Base-by-base conservation (phyloP, 2,888 invertebrate genomes). In the Sussaba pulchella region DNA sequence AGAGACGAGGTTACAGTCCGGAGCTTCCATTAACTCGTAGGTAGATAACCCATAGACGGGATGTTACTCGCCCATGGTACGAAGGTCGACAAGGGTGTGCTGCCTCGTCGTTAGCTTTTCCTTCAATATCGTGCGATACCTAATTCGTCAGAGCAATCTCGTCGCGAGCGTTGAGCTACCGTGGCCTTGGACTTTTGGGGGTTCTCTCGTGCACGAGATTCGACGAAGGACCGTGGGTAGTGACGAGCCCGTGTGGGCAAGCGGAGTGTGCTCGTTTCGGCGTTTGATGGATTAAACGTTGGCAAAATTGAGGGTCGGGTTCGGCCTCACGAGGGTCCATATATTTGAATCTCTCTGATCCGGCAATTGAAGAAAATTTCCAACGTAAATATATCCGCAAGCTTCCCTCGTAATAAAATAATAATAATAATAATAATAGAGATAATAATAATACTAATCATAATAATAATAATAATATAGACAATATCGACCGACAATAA, bases 1-100 rank as follows among this genome's bases (percentile, higher is more conserved):
- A 54, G 14, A 31, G 66, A 72, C 70, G 26, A 57, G 54, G 21
- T 41, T 39, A 41, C 77, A 73, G 69, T 64, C 70, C 67, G 50
- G 41, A 17, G 71, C 77, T 64, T 83, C 81, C 82, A 83, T 84
- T 83, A 83, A 82, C 66, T 72, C 57, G 31, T 31, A 5, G 31
- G 78, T 47, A 76, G 73, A 36, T 69, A 26, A 54, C 41, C 41
- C 54, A 26, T 52, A 17, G 12, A 14, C 24, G 50, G n/a, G n/a
- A 39, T 19, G 10, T 67, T 21, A n/a, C 26, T 17, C 10, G 1
- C 12, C 31, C 43, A 10, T 43, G 43, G 6, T 9, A 6, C 17
- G 8, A 36, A n/a, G n/a, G 14, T 59, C 19, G 39, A 19, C 59
- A 39, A 59, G 59, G 39, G 59, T 39, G 19, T 17, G 10, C 59